phyloP scores from a whole-genome alignment of 92 coral and sea anemone species.

The Parazoanthus swiftii region DNA sequence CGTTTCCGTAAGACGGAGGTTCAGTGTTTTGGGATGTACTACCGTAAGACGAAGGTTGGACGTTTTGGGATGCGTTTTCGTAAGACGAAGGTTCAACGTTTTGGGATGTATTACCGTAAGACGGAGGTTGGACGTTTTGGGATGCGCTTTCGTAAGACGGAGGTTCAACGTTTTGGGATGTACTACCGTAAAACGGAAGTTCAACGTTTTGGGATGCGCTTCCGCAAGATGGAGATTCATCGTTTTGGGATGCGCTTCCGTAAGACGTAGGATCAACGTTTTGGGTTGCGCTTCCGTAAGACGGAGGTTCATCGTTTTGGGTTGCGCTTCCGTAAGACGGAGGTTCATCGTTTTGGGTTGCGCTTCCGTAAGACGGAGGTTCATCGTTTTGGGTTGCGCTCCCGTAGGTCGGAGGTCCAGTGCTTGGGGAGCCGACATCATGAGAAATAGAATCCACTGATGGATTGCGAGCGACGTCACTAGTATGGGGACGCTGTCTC shows the following conservation, averaged over 20 bases:
- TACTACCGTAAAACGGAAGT: neutral
- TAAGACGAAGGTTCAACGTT: neutral
- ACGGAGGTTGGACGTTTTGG: neutral
- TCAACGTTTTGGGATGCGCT: neutral
- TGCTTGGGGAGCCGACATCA: neutral
- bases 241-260: neutral
- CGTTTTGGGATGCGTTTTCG: neutral
- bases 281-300: neutral
- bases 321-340: neutral
- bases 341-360: neutral
- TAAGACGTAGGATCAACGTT: neutral
- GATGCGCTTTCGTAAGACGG: neutral
- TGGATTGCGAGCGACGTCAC: neutral
- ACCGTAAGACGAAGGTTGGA: neutral
- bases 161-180: neutral
- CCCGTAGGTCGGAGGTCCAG: neutral
- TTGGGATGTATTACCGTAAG: neutral
- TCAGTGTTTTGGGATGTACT: neutral
- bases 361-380: neutral
- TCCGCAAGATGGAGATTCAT: neutral
- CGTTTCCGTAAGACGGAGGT: neutral
- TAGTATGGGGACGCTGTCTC: neutral
- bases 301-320: neutral
- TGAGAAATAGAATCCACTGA: neutral
- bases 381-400: neutral